These are phyloP conservation scores for Zaprionus bogoriensis DNA, from an alignment of 2,888 invertebrate species.

Conservation along the genomic window DNA sequence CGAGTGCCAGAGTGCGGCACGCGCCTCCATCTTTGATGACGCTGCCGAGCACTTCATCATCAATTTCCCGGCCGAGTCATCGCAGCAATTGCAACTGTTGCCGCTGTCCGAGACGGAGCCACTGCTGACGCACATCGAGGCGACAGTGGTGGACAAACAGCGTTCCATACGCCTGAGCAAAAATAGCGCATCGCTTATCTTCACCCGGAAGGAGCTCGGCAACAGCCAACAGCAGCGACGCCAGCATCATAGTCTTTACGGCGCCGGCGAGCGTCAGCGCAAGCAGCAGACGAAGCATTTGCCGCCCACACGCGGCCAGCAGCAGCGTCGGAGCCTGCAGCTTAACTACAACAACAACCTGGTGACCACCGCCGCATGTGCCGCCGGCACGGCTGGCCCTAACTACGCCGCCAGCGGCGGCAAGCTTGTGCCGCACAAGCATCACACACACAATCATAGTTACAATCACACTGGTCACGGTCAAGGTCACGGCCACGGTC, in stretches of 20 bases:
- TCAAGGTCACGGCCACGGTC: conserved; percentile 18
- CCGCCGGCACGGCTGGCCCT: conserved; percentile 44
- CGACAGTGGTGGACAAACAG: conserved; percentile 76
- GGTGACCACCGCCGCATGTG: conserved; percentile 71
- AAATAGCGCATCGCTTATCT: conserved; percentile 82
- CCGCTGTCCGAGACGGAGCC: conserved; percentile 82
- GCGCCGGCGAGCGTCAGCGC: conserved; percentile 49
- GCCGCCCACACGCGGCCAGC: conserved; percentile 63
- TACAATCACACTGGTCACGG: conserved; percentile 24
- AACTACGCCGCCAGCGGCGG: conserved; percentile 48
- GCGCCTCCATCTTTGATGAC: conserved; percentile 75
- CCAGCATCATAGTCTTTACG: conserved; percentile 68
- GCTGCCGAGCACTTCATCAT: conserved; percentile 80
- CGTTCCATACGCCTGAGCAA: conserved; percentile 80
- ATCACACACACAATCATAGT: conserved; percentile 34
- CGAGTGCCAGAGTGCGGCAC: conserved; percentile 50
- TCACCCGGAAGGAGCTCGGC: conserved; percentile 80
- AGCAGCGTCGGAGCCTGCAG: conserved; percentile 81
- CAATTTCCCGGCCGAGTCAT: conserved; percentile 79
- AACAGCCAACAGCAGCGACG: conserved; percentile 31
- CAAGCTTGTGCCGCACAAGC: conserved; percentile 71
- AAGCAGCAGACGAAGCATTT: conserved; percentile 61
- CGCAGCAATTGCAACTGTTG: conserved; percentile 62
- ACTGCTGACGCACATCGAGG: conserved; percentile 79
- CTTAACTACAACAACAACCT: conserved; percentile 80